Conservation (phyloP, 2,113 vertebrate genomes). For the Hydrochoerus hydrochaeris region DNA sequence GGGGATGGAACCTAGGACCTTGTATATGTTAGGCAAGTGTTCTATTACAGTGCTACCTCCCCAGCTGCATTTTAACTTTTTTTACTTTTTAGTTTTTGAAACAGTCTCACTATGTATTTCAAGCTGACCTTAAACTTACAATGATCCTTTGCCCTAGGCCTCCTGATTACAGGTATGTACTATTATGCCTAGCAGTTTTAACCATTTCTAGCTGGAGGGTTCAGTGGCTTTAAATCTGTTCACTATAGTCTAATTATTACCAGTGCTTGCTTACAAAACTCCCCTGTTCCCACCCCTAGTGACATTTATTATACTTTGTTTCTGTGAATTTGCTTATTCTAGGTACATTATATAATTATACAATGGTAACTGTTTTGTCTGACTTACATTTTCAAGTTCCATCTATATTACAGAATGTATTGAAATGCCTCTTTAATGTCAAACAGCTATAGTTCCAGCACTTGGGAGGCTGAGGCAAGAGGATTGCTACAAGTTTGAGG, state of each 20-base stretch:
- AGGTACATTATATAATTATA: not conserved
- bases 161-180: not conserved
- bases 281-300: not conserved
- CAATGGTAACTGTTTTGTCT: not conserved
- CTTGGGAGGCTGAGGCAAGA: too few relatives aligned
- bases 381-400: not conserved
- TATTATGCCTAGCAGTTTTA: not conserved
- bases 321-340: not conserved
- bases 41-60: not conserved
- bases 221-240: slow-evolving; percentile 12
- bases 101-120: not conserved
- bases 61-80: not conserved
- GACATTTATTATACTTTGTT: not conserved
- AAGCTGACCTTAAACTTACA: not conserved
- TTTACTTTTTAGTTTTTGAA: not conserved
- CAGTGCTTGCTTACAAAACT: not conserved
- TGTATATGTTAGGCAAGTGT: not conserved
- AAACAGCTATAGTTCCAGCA: too few relatives aligned
- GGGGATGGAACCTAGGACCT: too few relatives aligned
- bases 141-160: not conserved
- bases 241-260: not conserved
- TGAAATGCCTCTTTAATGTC: not conserved
- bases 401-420: not conserved
- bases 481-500: too few relatives aligned
- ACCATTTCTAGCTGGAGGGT: not conserved